Evolutionary conservation across 2,113 vertebrate genomes (phyloP).

Genomic region (Antechinus stuartii): DNA sequence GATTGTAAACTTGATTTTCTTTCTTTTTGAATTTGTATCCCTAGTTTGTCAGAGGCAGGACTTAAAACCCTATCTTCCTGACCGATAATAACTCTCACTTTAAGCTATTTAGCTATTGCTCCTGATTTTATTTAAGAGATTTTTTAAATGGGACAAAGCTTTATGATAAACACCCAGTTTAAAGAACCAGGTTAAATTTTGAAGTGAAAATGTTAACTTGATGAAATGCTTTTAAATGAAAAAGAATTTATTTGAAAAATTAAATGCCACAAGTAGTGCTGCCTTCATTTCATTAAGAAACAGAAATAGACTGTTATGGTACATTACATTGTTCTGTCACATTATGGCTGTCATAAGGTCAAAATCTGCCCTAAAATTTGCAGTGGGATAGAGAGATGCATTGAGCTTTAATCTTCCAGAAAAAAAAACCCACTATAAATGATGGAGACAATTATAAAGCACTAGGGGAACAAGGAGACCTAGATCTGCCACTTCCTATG

Average conservation of each 20-base stretch:
- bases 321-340: background rate
- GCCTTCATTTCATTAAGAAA: conserved; percentile 39
- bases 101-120: background rate
- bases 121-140: background rate
- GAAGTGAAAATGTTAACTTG: background rate
- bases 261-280: background rate
- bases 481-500: background rate
- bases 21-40: background rate
- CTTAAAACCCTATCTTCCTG: background rate
- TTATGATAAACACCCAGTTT: background rate
- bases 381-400: background rate
- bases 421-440: background rate
- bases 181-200: background rate
- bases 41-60: background rate
- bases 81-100: background rate
- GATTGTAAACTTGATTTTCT: background rate
- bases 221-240: background rate
- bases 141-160: background rate
- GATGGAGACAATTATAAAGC: background rate
- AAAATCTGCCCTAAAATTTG: conserved; percentile 1
- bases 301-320: conserved; percentile 21
- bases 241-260: background rate
- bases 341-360: background rate
- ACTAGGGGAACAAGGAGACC: background rate
- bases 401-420: background rate